phyloP scores from a whole-genome alignment of 23 tunicate species.

The Diplosoma virens region DNA sequence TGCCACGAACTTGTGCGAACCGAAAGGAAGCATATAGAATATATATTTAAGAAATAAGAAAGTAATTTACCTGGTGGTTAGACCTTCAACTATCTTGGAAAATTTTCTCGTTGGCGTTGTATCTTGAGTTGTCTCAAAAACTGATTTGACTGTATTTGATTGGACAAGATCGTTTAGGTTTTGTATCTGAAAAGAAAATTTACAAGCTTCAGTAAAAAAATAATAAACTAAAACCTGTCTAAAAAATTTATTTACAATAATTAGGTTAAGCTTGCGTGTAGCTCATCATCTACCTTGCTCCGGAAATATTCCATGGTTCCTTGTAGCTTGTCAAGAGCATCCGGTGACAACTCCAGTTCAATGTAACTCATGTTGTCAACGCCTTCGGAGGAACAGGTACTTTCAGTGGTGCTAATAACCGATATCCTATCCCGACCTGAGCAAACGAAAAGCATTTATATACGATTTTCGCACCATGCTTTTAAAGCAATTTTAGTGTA shows the following conservation, averaged over 20 bases:
- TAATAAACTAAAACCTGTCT: background rate
- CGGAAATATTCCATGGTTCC: conserved; percentile 89
- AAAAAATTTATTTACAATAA: background rate
- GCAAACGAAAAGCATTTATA: no score
- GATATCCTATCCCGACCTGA: conserved; percentile 86
- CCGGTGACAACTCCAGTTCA: conserved; percentile 62
- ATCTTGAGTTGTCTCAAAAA: conserved; percentile 68
- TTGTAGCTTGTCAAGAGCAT: conserved; percentile 84
- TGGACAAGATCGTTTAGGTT: conserved; percentile 64
- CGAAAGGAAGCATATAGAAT: no score
- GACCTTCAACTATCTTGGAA: conserved; percentile 51
- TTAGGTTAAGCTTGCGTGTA: background rate
- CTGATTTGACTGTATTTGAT: conserved; percentile 50
- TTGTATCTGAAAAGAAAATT: conserved; percentile 63
- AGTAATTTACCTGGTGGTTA: conserved; percentile 51
- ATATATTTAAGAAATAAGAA: background rate
- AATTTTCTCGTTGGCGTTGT: conserved; percentile 70
- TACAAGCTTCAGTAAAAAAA: background rate
- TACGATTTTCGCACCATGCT: no score
- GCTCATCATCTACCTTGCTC: conserved; percentile 48
- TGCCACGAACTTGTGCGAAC: no score
- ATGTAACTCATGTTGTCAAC: conserved; percentile 68
- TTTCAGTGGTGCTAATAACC: conserved; percentile 78
- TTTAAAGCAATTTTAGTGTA: no score
- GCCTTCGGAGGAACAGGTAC: conserved; percentile 84